Conservation (phyloP, 2,797 vertebrate genomes). For the Chrysolophus pictus region DNA sequence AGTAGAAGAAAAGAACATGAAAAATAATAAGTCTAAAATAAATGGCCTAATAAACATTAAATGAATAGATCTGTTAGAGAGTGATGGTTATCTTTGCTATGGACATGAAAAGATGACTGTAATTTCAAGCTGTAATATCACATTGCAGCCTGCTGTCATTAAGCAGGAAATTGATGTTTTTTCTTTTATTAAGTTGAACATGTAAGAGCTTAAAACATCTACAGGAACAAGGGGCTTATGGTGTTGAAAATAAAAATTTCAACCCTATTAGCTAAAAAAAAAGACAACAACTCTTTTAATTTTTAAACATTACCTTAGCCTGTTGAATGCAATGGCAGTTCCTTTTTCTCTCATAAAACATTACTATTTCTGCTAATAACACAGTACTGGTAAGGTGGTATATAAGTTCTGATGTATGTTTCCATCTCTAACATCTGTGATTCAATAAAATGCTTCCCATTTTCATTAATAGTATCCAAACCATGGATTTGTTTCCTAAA, state of each 20-base stretch:
- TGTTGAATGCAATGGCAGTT: background rate
- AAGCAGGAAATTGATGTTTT: background rate
- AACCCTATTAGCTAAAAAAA: background rate
- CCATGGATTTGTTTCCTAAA: background rate
- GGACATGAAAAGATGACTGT: background rate
- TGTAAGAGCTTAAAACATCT: background rate
- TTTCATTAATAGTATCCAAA: background rate
- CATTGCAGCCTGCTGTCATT: background rate
- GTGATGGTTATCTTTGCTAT: background rate
- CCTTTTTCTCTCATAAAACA: background rate
- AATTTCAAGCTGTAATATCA: background rate
- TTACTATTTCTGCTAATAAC: background rate
- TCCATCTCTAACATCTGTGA: background rate
- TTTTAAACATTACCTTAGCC: too few relatives aligned
- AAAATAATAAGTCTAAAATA: background rate
- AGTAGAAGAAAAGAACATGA: background rate
- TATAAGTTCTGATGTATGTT: background rate
- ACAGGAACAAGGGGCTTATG: background rate
- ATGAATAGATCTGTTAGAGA: background rate
- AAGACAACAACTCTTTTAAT: background rate
- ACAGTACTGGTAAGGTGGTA: background rate
- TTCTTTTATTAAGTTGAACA: background rate
- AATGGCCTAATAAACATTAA: background rate
- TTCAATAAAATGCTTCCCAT: background rate
- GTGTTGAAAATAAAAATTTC: background rate